Conservation (phyloP, 2,888 invertebrate species). For the Argyresthia goedartella region DNA sequence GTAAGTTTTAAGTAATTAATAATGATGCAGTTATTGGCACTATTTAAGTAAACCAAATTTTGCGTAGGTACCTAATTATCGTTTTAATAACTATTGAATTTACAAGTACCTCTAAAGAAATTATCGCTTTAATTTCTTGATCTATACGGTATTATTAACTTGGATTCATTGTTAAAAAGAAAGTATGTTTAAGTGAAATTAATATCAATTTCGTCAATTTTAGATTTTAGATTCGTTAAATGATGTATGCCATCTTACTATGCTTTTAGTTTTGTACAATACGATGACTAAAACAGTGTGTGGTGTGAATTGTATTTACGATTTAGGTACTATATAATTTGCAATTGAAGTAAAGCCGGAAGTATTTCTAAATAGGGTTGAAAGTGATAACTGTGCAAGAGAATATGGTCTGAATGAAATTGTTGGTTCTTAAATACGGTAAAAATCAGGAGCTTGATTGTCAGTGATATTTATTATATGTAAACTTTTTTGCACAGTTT, state of each 20-base stretch:
- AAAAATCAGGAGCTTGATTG: slow-evolving; percentile 2
- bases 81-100: not conserved
- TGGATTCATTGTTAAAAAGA: slow-evolving; percentile 12
- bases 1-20: slow-evolving; percentile 61
- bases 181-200: slow-evolving; percentile 52
- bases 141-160: too few relatives aligned
- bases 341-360: not conserved
- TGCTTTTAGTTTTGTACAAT: slow-evolving; percentile 1
- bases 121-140: slow-evolving; percentile 26
- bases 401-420: slow-evolving; percentile 29
- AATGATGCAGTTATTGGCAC: slow-evolving; percentile 71
- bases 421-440: slow-evolving; percentile 20
- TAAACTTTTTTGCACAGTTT: slow-evolving; percentile 54
- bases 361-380: not conserved
- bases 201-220: slow-evolving; percentile 70
- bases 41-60: slow-evolving; percentile 23
- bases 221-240: slow-evolving; percentile 36
- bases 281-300: not conserved
- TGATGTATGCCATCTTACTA: not conserved
- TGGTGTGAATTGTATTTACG: slow-evolving; percentile 13
- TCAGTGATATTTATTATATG: slow-evolving; percentile 10
- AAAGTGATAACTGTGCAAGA: slow-evolving; percentile 57
- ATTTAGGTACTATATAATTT: not conserved
- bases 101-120: not conserved
- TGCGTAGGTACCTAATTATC: not conserved